Percentiles rank a stretch among this genome's conserved stretches.
Evolutionary conservation across 2,797 vertebrate species (phyloP).

Genomic region (Xenentodon cancila): DNA sequence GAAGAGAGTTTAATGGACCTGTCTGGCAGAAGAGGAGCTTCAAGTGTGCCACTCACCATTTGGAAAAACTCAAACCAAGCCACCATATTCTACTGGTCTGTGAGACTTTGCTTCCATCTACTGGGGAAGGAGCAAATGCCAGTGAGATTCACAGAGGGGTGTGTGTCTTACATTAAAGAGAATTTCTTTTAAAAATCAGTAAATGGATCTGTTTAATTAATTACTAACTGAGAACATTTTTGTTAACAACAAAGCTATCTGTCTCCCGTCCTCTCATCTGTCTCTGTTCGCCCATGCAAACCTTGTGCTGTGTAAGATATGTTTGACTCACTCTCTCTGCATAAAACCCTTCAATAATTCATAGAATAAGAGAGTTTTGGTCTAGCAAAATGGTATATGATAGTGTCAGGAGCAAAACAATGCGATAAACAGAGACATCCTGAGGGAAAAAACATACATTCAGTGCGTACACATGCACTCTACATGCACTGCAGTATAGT

Average conservation of each 20-base stretch:
- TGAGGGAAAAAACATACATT: background rate
- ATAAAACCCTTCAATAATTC: background rate
- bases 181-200: constrained; percentile 35
- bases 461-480: too few relatives aligned
- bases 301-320: background rate
- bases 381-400: background rate
- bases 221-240: constrained; percentile 36
- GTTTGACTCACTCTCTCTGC: constrained; percentile 2
- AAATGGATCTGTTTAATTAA: constrained; percentile 34
- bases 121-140: constrained; percentile 43
- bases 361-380: background rate
- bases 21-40: constrained; percentile 54
- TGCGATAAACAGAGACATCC: background rate
- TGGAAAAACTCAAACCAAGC: constrained; percentile 40
- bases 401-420: constrained; percentile 5
- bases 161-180: constrained; percentile 20
- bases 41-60: constrained; percentile 56
- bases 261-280: constrained; percentile 24
- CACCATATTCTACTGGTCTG: background rate
- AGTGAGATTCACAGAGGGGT: background rate
- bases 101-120: constrained; percentile 79
- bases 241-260: constrained; percentile 44
- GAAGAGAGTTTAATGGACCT: constrained; percentile 74
- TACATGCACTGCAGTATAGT: too few relatives aligned
- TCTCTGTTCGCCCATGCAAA: constrained; percentile 24